Conservation (phyloP, 1,140 invertebrate genomes). For the Nasonia vitripennis region DNA sequence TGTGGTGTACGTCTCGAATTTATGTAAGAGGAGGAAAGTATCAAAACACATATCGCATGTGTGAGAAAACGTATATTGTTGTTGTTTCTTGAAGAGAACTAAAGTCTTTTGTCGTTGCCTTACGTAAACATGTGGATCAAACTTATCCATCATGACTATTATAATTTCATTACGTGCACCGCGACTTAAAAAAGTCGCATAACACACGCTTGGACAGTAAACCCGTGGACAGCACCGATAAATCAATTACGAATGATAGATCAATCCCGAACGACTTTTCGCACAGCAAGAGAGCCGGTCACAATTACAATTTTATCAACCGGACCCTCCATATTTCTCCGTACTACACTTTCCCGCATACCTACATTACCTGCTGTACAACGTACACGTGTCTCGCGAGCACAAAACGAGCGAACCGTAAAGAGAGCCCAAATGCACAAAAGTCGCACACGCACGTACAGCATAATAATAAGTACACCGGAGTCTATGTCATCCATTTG, state of each 20-base stretch:
- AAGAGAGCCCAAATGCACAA: neutral
- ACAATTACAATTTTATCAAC: constrained; percentile 15
- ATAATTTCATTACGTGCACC: too few species aligned
- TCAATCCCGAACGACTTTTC: neutral
- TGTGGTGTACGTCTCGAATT: neutral
- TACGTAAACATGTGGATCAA: too few species aligned
- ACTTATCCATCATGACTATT: too few species aligned
- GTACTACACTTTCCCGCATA: neutral
- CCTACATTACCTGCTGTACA: neutral
- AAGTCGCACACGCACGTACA: neutral
- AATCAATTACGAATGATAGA: neutral
- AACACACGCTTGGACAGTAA: too few species aligned
- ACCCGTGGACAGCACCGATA: neutral
- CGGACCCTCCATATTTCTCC: neutral
- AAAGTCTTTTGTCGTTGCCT: too few species aligned
- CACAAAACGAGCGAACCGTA: neutral
- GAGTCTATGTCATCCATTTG: neutral
- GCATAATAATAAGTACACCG: neutral
- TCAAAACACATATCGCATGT: neutral
- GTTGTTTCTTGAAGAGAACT: neutral
- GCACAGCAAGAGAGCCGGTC: neutral
- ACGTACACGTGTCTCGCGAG: neutral
- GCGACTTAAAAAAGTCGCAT: too few species aligned
- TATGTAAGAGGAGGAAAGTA: neutral
- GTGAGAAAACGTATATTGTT: neutral